These are phyloP conservation scores for Turritopsis rubra DNA, from an alignment of 30 jellyfish, hydroid and myxozoan genomes.

Conservation along the genomic window DNA sequence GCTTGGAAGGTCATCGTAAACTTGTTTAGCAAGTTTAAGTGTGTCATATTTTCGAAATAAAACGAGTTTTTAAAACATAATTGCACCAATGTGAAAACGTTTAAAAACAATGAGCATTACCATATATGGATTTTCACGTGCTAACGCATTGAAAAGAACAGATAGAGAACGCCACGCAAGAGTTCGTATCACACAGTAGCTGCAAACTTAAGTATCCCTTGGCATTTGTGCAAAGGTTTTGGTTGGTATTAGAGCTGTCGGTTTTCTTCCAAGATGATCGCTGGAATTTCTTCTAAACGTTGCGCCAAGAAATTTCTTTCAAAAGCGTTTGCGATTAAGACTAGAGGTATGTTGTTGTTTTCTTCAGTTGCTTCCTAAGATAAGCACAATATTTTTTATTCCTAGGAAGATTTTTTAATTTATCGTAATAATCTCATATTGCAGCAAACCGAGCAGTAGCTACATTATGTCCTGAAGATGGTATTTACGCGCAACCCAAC, in stretches of 20 bases:
- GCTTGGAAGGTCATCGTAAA: background rate
- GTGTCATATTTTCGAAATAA: background rate
- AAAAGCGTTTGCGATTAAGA: background rate
- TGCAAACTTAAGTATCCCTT: background rate
- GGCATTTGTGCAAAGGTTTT: background rate
- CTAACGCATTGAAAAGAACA: background rate
- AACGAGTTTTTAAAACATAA: background rate
- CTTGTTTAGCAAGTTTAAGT: background rate
- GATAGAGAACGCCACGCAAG: too few relatives aligned
- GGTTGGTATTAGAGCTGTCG: background rate
- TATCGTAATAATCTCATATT: too few relatives aligned
- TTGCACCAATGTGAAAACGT: background rate
- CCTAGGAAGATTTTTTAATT: too few relatives aligned
- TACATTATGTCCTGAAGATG: conserved; percentile 28
- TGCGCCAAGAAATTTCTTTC: background rate
- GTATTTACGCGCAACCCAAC: conserved; percentile 8
- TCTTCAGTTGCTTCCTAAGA: background rate
- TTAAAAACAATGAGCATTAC: background rate
- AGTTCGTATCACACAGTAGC: background rate
- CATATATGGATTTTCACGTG: background rate
- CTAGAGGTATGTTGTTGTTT: background rate
- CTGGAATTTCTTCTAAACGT: background rate
- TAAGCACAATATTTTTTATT: too few relatives aligned
- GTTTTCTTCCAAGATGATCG: background rate
- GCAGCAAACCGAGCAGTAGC: background rate